A percentile compares a stretch with the other conserved stretches of the same genome.
phyloP scores from a whole-genome alignment of 2,113 vertebrate genomes.

The Loxodonta africana region DNA sequence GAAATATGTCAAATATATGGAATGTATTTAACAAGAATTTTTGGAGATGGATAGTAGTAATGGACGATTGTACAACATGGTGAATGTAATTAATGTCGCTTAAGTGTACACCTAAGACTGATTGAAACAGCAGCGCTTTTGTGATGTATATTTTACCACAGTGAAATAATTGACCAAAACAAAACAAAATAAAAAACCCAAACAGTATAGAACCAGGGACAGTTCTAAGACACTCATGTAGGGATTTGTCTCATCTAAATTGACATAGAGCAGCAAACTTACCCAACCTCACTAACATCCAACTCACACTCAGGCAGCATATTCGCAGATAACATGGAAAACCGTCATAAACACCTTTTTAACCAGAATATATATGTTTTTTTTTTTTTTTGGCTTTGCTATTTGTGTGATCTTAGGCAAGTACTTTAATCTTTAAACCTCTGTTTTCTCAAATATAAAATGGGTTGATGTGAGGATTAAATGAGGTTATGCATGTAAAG shows the following conservation, averaged over 20 bases:
- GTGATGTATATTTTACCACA: not conserved
- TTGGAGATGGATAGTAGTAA: not conserved
- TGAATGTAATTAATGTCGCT: not conserved
- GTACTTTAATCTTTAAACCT: constrained; percentile 23
- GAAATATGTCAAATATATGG: too few species aligned
- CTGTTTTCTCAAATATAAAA: constrained; percentile 19
- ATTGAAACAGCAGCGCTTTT: not conserved
- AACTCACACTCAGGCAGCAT: not conserved
- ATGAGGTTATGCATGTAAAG: not conserved
- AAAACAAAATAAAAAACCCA: not conserved
- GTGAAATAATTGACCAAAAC: too few species aligned
- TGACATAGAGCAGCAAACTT: not conserved
- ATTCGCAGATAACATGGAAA: constrained; percentile 1
- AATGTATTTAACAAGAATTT: not conserved
- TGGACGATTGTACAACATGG: not conserved
- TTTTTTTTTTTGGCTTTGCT: not conserved
- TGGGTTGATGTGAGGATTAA: constrained; percentile 16
- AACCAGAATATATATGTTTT: not conserved
- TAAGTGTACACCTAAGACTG: not conserved
- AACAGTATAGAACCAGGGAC: not conserved
- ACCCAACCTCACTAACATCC: not conserved
- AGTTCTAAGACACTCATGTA: not conserved
- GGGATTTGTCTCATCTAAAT: not conserved
- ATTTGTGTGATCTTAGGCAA: constrained; percentile 39
- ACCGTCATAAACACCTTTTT: not conserved